Percentiles rank a stretch among this genome's conserved stretches.
Evolutionary conservation across 2,113 vertebrate genomes (phyloP).

Genomic region (Triplophysa tibetana): DNA sequence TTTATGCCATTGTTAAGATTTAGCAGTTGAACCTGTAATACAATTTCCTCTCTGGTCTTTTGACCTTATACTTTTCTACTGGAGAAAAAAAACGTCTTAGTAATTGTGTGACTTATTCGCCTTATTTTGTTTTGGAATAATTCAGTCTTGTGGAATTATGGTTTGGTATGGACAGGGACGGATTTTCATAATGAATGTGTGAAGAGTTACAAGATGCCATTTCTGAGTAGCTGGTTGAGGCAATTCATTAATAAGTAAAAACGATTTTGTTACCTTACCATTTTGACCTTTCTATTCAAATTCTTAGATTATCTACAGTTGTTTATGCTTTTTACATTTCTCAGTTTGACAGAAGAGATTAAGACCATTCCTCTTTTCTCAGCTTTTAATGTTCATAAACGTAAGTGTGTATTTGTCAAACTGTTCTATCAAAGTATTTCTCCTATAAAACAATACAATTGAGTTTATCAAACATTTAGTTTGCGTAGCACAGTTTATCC

Average conservation of each 20-base stretch:
- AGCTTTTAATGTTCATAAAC: background rate
- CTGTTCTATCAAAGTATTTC: background rate
- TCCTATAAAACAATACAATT: background rate
- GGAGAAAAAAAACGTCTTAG: too few relatives aligned
- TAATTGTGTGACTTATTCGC: background rate
- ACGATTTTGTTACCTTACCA: too few relatives aligned
- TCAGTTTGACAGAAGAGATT: background rate
- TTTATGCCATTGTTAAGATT: background rate
- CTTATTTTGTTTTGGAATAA: background rate
- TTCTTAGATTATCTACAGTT: too few relatives aligned
- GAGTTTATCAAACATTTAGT: background rate
- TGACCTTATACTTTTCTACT: too few relatives aligned
- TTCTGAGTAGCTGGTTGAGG: background rate
- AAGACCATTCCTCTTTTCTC: background rate
- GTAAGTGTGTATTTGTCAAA: background rate
- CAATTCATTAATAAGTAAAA: background rate
- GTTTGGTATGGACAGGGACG: background rate
- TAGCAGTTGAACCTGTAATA: background rate
- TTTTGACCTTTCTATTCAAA: too few relatives aligned
- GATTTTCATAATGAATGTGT: constrained; percentile 1
- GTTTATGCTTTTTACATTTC: too few relatives aligned
- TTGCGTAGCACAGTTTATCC: constrained; percentile 31
- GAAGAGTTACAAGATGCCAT: background rate
- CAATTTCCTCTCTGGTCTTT: background rate
- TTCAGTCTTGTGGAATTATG: background rate